Percentiles rank a stretch among this genome's conserved stretches.
Conservation (phyloP, 2,113 vertebrate genomes). For the Condylura cristata region DNA sequence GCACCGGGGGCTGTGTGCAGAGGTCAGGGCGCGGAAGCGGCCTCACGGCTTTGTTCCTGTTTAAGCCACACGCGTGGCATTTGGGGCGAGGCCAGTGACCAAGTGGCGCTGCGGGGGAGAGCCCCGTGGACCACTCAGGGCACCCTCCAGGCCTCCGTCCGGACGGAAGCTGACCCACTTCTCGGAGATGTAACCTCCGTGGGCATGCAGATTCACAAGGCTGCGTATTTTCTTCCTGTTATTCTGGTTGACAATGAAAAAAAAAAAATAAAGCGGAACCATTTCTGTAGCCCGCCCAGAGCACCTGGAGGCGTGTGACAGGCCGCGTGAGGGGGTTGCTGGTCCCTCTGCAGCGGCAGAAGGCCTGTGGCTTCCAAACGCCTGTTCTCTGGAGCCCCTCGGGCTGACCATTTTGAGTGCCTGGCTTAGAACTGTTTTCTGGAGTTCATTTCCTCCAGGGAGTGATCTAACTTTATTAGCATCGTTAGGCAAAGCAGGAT, state of each 20-base stretch:
- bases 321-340: no score
- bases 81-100: neutral
- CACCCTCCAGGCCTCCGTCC: neutral
- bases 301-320: neutral
- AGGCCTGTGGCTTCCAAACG: neutral
- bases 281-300: constrained; percentile 40
- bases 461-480: rapidly evolving
- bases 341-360: rapidly evolving
- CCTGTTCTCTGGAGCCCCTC: rapidly evolving
- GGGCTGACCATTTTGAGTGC: neutral
- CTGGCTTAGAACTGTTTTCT: constrained; percentile 43
- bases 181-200: neutral
- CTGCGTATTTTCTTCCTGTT: constrained; percentile 5
- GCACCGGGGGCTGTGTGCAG: neutral
- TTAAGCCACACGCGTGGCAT: rapidly evolving
- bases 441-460: constrained; percentile 17
- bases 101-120: neutral
- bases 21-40: neutral
- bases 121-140: neutral
- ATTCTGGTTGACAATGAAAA: neutral
- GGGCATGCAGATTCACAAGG: neutral
- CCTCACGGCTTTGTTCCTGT: rapidly evolving
- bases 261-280: neutral
- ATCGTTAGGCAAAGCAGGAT: neutral
- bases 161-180: neutral